Conservation (phyloP, 2,797 vertebrate species). For the Pseudochirops corinnae region DNA sequence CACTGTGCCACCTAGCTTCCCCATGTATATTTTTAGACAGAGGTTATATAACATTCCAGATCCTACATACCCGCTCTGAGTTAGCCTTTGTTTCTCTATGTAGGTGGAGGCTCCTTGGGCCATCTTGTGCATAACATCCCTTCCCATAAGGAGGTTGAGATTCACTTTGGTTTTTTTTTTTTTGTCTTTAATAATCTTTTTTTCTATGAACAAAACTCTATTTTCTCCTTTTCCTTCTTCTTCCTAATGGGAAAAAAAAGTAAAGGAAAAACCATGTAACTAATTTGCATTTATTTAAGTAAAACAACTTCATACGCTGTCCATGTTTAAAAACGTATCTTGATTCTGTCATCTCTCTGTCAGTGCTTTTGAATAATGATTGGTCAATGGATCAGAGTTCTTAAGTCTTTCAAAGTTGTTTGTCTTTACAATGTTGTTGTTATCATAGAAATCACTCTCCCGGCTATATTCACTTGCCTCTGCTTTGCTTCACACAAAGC, state of each 20-base stretch:
- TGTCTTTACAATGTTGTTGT: neutral
- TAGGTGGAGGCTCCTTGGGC: neutral
- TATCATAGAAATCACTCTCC: neutral
- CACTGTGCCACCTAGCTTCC: neutral
- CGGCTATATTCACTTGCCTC: neutral
- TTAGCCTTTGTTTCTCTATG: neutral
- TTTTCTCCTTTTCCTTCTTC: neutral
- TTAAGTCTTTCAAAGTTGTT: neutral
- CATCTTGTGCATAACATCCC: neutral
- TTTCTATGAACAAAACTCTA: neutral
- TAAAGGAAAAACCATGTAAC: neutral
- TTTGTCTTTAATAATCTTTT: neutral
- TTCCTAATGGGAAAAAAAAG: neutral
- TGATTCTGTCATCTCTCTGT: neutral
- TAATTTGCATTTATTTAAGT: neutral
- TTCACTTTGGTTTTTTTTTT: neutral
- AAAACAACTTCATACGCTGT: neutral
- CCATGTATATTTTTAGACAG: neutral
- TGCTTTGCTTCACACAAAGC: neutral
- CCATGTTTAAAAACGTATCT: neutral
- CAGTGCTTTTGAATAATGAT: neutral
- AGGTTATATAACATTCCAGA: neutral
- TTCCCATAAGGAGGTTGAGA: neutral
- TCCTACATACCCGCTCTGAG: neutral
- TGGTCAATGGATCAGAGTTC: neutral